A percentile compares a stretch with the other conserved stretches of the same genome.
Conservation (phyloP, 2,797 vertebrate genomes). For the Hydrolagus colliei region DNA sequence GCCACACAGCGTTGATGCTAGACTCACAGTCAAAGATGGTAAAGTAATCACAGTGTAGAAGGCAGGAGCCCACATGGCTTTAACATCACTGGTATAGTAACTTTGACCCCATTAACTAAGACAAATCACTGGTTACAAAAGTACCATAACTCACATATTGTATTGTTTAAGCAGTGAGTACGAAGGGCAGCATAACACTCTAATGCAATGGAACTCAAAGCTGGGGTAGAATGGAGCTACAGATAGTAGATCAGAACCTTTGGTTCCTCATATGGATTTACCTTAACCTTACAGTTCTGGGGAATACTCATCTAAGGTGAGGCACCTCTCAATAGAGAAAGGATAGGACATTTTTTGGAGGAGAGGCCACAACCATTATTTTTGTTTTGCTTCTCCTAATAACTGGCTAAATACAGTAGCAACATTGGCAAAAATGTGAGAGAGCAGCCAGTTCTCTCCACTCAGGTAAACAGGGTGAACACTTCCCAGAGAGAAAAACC, state of each 20-base stretch:
- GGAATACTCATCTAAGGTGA: not conserved
- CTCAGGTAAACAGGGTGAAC: no score
- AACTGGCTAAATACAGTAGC: no score
- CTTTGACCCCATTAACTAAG: not conserved
- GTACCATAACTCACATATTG: not conserved
- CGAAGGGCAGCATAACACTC: not conserved
- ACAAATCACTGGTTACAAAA: not conserved
- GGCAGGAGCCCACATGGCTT: not conserved
- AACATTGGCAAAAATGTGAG: no score
- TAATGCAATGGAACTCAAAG: not conserved
- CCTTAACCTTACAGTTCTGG: not conserved
- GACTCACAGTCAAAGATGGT: not conserved
- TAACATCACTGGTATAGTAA: not conserved
- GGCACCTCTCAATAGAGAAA: not conserved
- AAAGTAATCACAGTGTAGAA: not conserved
- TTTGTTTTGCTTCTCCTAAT: no score
- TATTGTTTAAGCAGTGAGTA: not conserved
- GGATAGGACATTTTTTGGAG: no score
- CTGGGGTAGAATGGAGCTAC: not conserved
- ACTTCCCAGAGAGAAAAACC: no score
- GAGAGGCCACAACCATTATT: no score
- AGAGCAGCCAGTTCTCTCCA: no score
- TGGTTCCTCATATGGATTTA: not conserved
- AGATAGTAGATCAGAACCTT: not conserved
- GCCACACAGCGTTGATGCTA: not conserved